Percentiles rank a stretch among this genome's conserved stretches.
phyloP scores from a whole-genome alignment of 2,888 invertebrate genomes.

The Synanthedon myopaeformis region DNA sequence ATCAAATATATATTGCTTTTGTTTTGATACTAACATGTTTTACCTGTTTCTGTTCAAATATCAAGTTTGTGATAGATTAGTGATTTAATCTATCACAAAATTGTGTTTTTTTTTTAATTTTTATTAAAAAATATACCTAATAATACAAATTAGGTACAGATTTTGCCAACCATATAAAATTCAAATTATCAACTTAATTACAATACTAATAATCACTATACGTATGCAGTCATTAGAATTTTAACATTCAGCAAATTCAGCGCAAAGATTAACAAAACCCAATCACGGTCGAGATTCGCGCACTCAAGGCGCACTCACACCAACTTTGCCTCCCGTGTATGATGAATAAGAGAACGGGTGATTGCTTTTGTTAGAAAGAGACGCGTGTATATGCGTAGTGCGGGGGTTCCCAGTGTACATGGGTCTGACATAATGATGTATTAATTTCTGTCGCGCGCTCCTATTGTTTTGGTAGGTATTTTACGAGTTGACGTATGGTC shows the following conservation, averaged over 20 bases:
- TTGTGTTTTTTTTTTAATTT: too few species aligned
- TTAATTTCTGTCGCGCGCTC: slow-evolving; percentile 66
- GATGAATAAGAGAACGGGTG: slow-evolving; percentile 17
- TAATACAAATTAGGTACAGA: too few species aligned
- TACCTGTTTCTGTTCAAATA: too few species aligned
- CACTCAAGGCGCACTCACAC: slow-evolving; percentile 51
- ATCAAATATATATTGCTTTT: too few species aligned
- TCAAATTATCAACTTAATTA: not conserved
- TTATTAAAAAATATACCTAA: too few species aligned
- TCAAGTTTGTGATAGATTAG: too few species aligned
- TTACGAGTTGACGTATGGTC: slow-evolving; percentile 66
- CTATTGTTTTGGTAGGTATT: slow-evolving; percentile 68
- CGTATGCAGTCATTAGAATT: slow-evolving; percentile 53
- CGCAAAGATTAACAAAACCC: slow-evolving; percentile 60
- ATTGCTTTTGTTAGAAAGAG: slow-evolving; percentile 16
- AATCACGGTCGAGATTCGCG: slow-evolving; percentile 57
- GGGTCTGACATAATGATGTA: slow-evolving; percentile 70
- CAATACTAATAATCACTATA: slow-evolving; percentile 29
- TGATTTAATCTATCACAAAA: too few species aligned
- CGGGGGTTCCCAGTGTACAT: slow-evolving; percentile 35
- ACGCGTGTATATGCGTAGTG: slow-evolving; percentile 13
- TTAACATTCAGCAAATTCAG: slow-evolving; percentile 48
- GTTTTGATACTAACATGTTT: too few species aligned
- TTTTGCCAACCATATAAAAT: too few species aligned
- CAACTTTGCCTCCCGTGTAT: slow-evolving; percentile 44